A percentile compares a stretch with the other conserved stretches of the same genome.
These are phyloP conservation scores for Metallyticus violacea DNA, from an alignment of 2,888 invertebrate species.

Conservation along the genomic window DNA sequence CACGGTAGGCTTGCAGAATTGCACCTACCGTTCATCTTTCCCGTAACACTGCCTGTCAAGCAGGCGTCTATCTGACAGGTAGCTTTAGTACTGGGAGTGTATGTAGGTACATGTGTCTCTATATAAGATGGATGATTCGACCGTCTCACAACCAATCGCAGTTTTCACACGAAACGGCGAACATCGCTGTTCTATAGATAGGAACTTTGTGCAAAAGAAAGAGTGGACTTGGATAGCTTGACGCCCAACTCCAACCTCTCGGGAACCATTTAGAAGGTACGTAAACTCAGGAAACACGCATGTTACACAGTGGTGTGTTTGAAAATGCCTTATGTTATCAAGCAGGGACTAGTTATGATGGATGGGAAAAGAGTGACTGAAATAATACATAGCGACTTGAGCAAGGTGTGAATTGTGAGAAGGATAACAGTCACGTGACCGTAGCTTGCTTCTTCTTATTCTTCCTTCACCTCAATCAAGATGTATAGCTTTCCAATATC, in stretches of 20 bases:
- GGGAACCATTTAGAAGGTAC: neutral
- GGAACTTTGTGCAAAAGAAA: neutral
- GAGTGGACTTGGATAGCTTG: neutral
- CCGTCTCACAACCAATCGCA: neutral
- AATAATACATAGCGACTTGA: neutral
- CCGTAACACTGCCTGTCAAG: neutral
- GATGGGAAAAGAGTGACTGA: neutral
- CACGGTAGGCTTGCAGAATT: no score
- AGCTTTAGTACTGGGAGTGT: neutral
- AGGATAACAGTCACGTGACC: no score
- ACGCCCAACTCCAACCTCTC: neutral
- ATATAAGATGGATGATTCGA: neutral
- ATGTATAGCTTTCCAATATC: no score
- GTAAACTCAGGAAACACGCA: neutral
- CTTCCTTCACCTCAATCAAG: no score
- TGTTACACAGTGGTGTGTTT: neutral
- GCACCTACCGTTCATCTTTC: neutral
- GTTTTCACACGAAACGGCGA: neutral
- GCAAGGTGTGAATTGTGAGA: no score
- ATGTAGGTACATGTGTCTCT: neutral
- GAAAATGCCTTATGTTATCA: no score
- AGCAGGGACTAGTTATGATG: neutral
- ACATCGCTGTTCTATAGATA: neutral
- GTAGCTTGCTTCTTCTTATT: no score
- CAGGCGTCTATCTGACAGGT: neutral